A percentile compares a stretch with the other conserved stretches of the same genome.
phyloP scores from a whole-genome alignment of 2,113 vertebrate species.

The Trogon surrucura region DNA sequence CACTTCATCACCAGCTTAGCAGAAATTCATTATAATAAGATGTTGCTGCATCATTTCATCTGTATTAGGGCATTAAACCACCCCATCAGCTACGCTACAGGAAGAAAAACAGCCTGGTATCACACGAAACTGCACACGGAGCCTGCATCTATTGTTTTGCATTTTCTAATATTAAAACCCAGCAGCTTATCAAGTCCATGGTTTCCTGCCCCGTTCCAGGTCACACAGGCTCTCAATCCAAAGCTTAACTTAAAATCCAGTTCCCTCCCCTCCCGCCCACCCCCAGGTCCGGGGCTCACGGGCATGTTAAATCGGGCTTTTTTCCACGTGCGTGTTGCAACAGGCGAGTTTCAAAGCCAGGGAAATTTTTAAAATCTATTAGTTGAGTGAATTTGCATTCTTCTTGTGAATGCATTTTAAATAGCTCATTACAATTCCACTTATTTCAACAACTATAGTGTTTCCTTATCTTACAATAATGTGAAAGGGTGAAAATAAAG shows the following conservation, averaged over 20 bases:
- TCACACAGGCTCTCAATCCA: not conserved
- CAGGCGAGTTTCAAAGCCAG: slow-evolving; percentile 11
- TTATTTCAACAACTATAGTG: not conserved
- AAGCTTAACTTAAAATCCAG: not conserved
- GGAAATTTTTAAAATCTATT: not conserved
- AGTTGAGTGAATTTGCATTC: not conserved
- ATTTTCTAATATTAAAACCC: not conserved
- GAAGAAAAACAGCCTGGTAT: not conserved
- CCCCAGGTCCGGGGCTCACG: not conserved
- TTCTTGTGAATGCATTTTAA: not conserved
- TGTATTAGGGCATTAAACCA: not conserved
- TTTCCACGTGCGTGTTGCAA: not conserved
- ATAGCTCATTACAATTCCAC: not conserved
- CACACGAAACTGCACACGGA: not conserved
- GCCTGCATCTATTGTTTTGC: not conserved
- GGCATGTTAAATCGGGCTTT: slow-evolving; percentile 55
- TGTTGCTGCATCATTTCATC: not conserved
- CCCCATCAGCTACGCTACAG: not conserved
- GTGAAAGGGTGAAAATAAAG: not conserved
- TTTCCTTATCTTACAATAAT: not conserved
- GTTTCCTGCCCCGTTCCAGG: not conserved
- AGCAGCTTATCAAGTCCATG: not conserved
- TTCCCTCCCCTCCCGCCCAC: not conserved
- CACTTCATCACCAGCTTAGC: not conserved
- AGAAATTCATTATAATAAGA: not conserved